Evolutionary conservation across 2,797 vertebrate species (phyloP).

Genomic region (Myotis vivesi): DNA sequence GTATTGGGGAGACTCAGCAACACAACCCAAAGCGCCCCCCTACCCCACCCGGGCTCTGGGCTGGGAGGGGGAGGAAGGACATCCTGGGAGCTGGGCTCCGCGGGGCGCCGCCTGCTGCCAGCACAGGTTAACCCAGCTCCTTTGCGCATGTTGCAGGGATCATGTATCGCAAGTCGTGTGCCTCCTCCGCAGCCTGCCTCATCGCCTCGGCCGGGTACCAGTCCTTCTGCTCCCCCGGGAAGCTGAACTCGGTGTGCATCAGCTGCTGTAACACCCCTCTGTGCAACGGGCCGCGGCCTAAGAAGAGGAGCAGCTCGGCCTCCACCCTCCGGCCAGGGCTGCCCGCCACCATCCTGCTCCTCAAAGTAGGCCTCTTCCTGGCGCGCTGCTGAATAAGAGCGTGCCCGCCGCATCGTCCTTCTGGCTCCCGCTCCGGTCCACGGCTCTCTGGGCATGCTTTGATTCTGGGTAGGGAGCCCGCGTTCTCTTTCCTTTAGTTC

Average conservation of each 20-base stretch:
- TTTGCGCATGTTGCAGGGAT: slow-evolving; percentile 87
- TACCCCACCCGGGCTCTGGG: background rate
- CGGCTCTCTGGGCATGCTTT: slow-evolving; percentile 66
- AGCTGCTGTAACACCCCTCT: slow-evolving; percentile 97
- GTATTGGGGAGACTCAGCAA: background rate
- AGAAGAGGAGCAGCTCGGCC: slow-evolving; percentile 87
- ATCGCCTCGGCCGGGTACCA: slow-evolving; percentile 98
- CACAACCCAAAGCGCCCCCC: background rate
- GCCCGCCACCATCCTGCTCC: slow-evolving; percentile 68
- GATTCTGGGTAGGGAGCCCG: slow-evolving; percentile 28
- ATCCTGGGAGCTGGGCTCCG: rapidly evolving
- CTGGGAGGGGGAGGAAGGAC: background rate
- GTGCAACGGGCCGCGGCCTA: slow-evolving; percentile 93
- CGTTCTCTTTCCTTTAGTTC: slow-evolving; percentile 73
- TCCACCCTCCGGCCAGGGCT: background rate
- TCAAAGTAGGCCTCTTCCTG: slow-evolving; percentile 69
- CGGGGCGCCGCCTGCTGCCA: rapidly evolving
- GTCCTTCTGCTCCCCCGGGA: slow-evolving; percentile 96
- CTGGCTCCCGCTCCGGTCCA: background rate
- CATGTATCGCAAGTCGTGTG: slow-evolving; percentile 97
- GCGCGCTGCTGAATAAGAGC: slow-evolving; percentile 71
- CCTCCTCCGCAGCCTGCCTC: slow-evolving; percentile 95
- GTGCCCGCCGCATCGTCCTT: slow-evolving; percentile 14
- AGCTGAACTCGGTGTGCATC: slow-evolving; percentile 97
- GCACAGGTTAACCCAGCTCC: slow-evolving; percentile 13